Evolutionary conservation across 2,888 invertebrate species (phyloP), one percentile per base, ranked within the genome.

Genomic region (Volucella inanis): DNA sequence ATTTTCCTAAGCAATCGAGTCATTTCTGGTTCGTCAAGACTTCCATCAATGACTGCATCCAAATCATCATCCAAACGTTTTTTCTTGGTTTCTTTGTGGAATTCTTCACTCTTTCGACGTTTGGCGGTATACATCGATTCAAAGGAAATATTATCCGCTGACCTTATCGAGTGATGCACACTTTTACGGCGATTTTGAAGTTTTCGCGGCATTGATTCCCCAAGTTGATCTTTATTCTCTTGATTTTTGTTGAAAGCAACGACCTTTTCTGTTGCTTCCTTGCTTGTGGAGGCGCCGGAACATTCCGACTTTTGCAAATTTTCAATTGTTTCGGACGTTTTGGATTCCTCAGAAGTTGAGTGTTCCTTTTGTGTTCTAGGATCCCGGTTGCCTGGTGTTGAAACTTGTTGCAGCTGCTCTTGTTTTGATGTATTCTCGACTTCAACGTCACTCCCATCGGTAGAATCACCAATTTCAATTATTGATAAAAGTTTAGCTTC

Each of bases 151-250:
- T 76, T 10, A 4, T 81, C 85, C 2, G 31, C 31, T 1, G 67
- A 57, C 2, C 43, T 39, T 8, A 72, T 59, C 0, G 71, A 47
- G 2, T 81, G 81, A 11, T 77, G 85, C 2, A 72, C 47, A 64
- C 62, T 72, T 41, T 85, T 85, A 0, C 85, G 81, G 10, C 85
- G 81, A 43, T 45, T 79, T 8, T 49, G 45, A 12, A 65, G 41
- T 70, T 43, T 70, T 11, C 41, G 31, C 1, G 55, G 8, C 18
- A 8, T 6, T 8, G 10, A 18, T 9, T 49, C 11, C 8, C 18
- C 39, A 10, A 22, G 45, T 4, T 10, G 31, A 1, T 18, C 43
- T 1, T 9, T 41, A 43, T 22, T 15, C 6, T 3, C 22, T 6
- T 31, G 31, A 31, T 6, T 31, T 31, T 31, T 31, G 31, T 31